phyloP scores from a whole-genome alignment of 2,113 vertebrate species.

The Engraulis encrasicolus region DNA sequence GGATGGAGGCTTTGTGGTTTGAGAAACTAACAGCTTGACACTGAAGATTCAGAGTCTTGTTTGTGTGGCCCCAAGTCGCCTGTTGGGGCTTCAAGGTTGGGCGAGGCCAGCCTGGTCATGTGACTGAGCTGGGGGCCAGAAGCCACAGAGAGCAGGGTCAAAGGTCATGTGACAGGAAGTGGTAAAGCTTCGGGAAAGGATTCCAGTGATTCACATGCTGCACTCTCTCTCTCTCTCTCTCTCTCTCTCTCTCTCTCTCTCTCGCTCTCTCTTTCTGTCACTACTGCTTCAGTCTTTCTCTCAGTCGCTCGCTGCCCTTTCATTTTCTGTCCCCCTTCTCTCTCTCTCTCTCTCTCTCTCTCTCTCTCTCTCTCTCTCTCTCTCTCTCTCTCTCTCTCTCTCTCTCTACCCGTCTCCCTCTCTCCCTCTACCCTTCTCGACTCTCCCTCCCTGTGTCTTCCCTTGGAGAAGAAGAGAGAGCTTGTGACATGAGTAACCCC shows the following conservation, averaged over 20 bases:
- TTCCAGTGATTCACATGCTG: not conserved
- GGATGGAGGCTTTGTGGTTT: too few species aligned
- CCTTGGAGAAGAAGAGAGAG: not conserved
- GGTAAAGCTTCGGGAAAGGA: constrained; percentile 18
- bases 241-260: not conserved
- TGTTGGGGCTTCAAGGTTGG: constrained; percentile 11
- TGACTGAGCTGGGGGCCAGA: constrained; percentile 22
- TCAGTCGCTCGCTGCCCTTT: not conserved
- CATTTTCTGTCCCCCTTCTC: not conserved
- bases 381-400: not conserved
- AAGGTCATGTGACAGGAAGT: constrained; percentile 58
- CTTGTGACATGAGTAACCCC: not conserved
- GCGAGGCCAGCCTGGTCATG: constrained; percentile 8
- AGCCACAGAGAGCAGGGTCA: constrained; percentile 16
- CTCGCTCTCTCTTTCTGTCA: not conserved
- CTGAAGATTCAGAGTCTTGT: not conserved
- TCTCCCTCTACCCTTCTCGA: not conserved
- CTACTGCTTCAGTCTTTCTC: not conserved
- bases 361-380: not conserved
- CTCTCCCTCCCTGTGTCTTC: not conserved
- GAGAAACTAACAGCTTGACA: not conserved
- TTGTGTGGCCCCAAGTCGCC: not conserved
- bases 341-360: not conserved
- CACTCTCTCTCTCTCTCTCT: not conserved
- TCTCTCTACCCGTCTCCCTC: not conserved